Evolutionary conservation across 2,888 invertebrate genomes (phyloP), one percentile per base, ranked within the genome.

Genomic region (Gari tellinella): DNA sequence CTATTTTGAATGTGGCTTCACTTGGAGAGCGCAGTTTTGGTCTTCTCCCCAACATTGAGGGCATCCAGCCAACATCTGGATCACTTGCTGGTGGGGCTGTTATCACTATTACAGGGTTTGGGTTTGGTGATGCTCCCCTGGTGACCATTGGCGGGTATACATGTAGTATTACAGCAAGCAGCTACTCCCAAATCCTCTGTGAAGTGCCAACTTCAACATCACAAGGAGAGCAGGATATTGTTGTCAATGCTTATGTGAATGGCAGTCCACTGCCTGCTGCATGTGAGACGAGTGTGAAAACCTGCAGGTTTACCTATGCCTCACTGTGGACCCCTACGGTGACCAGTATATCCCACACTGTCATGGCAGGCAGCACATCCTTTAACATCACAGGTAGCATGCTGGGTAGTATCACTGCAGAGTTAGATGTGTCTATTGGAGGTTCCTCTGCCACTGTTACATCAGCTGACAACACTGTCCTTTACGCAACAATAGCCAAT

Each of bases 371-470:
- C 23, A 43, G 77, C 19, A 80, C 79, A 14, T 67, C 70, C 0
- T 69, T 86, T 19, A 82, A 70, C 1, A 70, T 88, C 14, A 64
- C 72, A 10, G 87, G 87, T 10, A 67, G 65, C 2, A 62, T 52
- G 2, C 72, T 87, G 43, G 81, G 75, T 7, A 66, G 60, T 2
- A 52, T 61, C 4, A 43, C 57, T 8, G 25, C 56, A 7, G 72
- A 77, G 4, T 65, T 81, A 17, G 58, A 48, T 5, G 87, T 89
- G 1, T 68, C 37, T 5, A 57, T 90, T 23, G 89, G 87, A 12
- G 84, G 82, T 10, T 82, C 76, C 15, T 17, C 56, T 14, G 89
- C 88, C 26, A 48, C 58, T 0, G 74, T 86, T 0, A 46, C 63
- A 0, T 58, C 56, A 10, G 79, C 75, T 1, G 65, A 67, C 5